These are phyloP conservation scores for Chiroxiphia lanceolata DNA, from an alignment of 2,797 vertebrate genomes.

Conservation along the genomic window DNA sequence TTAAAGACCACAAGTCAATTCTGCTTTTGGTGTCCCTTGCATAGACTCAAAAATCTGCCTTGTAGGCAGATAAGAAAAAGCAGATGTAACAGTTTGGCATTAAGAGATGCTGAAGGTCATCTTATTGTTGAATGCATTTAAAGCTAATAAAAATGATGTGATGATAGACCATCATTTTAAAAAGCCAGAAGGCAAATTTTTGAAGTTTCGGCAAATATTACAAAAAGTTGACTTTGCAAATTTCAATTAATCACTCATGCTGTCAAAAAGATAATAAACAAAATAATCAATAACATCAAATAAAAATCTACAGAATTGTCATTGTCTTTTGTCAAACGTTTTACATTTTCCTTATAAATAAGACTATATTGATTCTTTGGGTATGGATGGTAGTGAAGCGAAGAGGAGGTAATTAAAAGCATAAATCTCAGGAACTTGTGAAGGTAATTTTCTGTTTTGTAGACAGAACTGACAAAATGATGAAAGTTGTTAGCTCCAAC, in stretches of 20 bases:
- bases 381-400: conserved; percentile 68
- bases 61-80: background rate
- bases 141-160: conserved; percentile 7
- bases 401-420: conserved; percentile 81
- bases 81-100: background rate
- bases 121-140: background rate
- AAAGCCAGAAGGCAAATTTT: background rate
- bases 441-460: conserved; percentile 76
- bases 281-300: conserved; percentile 64
- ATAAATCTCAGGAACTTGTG: conserved; percentile 77
- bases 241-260: conserved; percentile 26
- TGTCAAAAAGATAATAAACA: conserved; percentile 23
- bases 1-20: background rate
- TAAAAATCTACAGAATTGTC: conserved; percentile 65
- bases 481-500: conserved; percentile 73
- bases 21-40: background rate
- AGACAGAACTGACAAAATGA: conserved; percentile 81
- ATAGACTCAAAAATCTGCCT: background rate
- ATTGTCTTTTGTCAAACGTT: conserved; percentile 62
- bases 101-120: background rate
- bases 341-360: conserved; percentile 75
- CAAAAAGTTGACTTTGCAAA: conserved; percentile 21
- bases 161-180: background rate
- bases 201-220: conserved; percentile 24
- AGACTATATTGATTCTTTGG: conserved; percentile 74